Percentiles rank a stretch among this genome's conserved stretches.
Conservation (phyloP, 2,113 vertebrate genomes). For the Microcebus ravelobensis region DNA sequence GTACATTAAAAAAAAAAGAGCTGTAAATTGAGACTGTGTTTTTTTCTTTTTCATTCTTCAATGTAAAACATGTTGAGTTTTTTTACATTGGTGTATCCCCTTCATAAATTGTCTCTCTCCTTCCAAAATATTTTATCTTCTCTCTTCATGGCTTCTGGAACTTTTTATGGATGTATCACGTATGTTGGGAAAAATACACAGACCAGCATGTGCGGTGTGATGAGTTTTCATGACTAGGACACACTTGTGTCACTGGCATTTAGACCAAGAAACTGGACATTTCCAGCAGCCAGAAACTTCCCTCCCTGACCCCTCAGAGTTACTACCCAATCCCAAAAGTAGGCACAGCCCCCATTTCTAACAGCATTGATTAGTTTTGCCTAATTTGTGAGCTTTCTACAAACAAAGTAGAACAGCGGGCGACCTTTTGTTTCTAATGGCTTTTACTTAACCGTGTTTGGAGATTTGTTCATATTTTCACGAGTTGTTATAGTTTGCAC, state of each 20-base stretch:
- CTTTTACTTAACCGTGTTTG: neutral
- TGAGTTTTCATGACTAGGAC: neutral
- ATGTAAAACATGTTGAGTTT: neutral
- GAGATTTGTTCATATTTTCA: neutral
- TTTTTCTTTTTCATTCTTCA: neutral
- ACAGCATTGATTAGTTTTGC: neutral
- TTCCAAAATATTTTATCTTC: neutral
- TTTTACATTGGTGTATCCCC: neutral
- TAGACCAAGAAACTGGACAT: neutral
- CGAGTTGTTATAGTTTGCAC: neutral
- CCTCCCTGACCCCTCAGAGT: neutral
- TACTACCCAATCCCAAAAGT: neutral
- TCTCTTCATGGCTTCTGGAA: neutral
- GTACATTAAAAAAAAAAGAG: neutral
- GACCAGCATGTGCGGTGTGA: neutral
- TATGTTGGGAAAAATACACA: neutral
- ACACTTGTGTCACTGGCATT: too few species aligned
- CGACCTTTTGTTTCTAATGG: neutral
- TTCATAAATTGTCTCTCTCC: neutral
- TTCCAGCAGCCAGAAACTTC: neutral
- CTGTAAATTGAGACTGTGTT: neutral
- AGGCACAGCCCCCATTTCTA: neutral
- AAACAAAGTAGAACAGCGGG: rapidly evolving
- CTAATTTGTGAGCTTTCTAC: neutral
- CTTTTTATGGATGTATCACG: neutral